Evolutionary conservation across 2,113 vertebrate species (phyloP).

Genomic region (Hemiprocne comata): DNA sequence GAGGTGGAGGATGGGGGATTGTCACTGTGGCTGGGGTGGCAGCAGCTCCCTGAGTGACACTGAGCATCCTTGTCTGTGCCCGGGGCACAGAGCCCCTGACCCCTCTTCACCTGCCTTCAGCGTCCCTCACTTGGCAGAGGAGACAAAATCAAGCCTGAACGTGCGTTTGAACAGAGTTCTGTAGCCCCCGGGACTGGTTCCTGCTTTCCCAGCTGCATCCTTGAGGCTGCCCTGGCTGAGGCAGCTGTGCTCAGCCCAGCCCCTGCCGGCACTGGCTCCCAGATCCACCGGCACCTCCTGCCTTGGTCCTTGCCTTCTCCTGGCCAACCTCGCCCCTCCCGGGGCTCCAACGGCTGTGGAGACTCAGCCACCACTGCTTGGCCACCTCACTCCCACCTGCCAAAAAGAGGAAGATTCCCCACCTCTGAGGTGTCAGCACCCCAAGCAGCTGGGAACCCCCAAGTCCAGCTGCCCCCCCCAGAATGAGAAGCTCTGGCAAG

Average conservation of each 20-base stretch:
- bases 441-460: not conserved
- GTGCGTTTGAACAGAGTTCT: accelerated
- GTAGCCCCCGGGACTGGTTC: accelerated
- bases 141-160: not conserved
- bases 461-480: accelerated
- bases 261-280: accelerated
- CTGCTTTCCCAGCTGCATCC: not conserved
- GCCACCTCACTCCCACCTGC: accelerated
- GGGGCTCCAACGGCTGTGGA: not conserved
- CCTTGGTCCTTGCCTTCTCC: not conserved
- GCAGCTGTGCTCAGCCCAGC: not conserved
- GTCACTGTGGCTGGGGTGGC: not conserved
- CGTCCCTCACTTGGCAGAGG: not conserved
- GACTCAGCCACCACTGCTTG: not conserved
- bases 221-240: too few species aligned
- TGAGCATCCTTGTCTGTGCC: not conserved
- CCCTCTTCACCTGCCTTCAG: accelerated
- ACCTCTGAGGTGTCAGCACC: accelerated
- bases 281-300: not conserved
- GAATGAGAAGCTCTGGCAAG: accelerated
- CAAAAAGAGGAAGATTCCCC: not conserved
- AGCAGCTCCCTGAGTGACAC: not conserved
- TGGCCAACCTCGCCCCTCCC: accelerated
- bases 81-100: not conserved
- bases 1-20: not conserved